phyloP scores from a whole-genome alignment of 2,113 vertebrate genomes.

The Leucoraja erinaceus region DNA sequence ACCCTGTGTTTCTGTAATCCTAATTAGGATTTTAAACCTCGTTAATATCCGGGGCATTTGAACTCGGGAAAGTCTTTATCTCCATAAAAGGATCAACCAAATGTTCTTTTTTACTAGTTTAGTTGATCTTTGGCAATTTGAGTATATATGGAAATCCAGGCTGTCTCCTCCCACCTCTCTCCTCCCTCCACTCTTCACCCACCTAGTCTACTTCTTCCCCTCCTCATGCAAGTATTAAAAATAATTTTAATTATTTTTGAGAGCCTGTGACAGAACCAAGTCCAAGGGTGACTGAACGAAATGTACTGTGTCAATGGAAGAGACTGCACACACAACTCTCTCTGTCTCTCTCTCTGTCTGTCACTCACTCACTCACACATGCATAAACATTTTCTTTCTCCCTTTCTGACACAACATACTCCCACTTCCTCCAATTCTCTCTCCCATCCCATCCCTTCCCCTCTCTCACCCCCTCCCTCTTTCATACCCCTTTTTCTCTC shows the following conservation, averaged over 20 bases:
- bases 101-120: slow-evolving; percentile 12
- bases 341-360: too few species aligned
- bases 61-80: neutral
- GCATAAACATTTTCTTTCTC: neutral
- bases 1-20: neutral
- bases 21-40: neutral
- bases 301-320: neutral
- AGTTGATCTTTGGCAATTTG: neutral
- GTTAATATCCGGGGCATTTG: neutral
- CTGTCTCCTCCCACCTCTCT: neutral
- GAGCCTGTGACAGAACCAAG: neutral
- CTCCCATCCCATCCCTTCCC: too few species aligned
- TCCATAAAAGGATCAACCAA: neutral
- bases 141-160: neutral
- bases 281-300: neutral
- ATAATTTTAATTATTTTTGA: neutral
- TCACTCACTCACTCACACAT: neutral
- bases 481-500: too few species aligned
- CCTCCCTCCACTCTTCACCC: neutral
- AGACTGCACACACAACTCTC: neutral
- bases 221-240: too few species aligned
- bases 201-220: too few species aligned
- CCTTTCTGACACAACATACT: too few species aligned
- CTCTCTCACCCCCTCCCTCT: too few species aligned
- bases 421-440: too few species aligned